Evolutionary conservation across 2,113 vertebrate species (phyloP).

Genomic region (Calonectris borealis): DNA sequence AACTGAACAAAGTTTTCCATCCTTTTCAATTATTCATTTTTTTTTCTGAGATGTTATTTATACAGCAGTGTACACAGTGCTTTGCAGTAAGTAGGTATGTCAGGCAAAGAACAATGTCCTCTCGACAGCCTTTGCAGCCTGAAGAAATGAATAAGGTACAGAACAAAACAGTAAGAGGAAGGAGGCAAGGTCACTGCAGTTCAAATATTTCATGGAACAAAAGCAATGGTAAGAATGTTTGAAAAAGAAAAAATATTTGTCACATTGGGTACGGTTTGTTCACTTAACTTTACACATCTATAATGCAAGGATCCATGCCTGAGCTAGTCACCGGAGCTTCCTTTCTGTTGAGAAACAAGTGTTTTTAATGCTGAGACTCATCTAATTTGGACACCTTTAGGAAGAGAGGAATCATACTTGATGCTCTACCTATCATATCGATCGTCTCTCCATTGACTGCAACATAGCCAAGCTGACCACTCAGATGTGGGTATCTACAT

Average conservation of each 20-base stretch:
- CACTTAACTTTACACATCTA: not conserved
- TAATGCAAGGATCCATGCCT: not conserved
- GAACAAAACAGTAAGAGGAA: not conserved
- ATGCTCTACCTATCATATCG: not conserved
- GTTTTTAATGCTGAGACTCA: not conserved
- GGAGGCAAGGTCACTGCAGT: conserved; percentile 24
- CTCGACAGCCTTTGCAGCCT: conserved; percentile 14
- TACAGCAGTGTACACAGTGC: conserved; percentile 52
- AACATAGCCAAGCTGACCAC: not conserved
- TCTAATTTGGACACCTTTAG: not conserved
- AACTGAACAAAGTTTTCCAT: conserved; percentile 46
- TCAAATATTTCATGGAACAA: conserved; percentile 2
- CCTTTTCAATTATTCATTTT: conserved; percentile 67
- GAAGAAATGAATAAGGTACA: conserved; percentile 25
- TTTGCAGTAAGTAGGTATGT: conserved; percentile 43
- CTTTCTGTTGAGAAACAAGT: not conserved
- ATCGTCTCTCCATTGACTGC: not conserved
- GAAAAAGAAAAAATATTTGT: not conserved
- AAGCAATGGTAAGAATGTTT: not conserved
- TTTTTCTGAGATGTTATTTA: conserved; percentile 58
- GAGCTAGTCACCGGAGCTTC: not conserved
- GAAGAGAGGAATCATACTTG: not conserved
- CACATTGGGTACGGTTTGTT: not conserved
- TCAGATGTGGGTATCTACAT: not conserved
- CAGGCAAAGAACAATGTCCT: conserved; percentile 36